Percentiles rank a stretch among this genome's conserved stretches.
phyloP scores from a whole-genome alignment of 1,140 invertebrate species.

The Lordiphosa mommai region DNA sequence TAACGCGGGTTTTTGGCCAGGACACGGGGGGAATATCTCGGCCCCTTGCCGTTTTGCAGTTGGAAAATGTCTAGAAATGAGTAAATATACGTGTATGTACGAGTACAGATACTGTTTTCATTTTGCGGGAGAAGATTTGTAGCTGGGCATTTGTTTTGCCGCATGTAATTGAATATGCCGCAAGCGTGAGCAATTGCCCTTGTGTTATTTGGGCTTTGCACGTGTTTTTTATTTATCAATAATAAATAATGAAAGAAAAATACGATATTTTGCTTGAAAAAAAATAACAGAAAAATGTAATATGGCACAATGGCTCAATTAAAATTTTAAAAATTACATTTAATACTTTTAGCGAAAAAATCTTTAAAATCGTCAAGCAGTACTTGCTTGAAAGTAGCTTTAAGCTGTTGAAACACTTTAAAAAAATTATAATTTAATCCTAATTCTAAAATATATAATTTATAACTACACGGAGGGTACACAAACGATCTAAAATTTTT shows the following conservation, averaged over 20 bases:
- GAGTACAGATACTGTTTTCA: constrained; percentile 8
- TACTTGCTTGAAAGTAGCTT: too few relatives aligned
- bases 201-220: too few relatives aligned
- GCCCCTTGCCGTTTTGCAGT: constrained; percentile 4
- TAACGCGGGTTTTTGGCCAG: constrained; percentile 30
- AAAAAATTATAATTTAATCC: too few relatives aligned
- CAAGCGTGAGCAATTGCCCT: neutral
- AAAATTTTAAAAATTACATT: too few relatives aligned
- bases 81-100: neutral
- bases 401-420: too few relatives aligned
- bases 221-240: constrained; percentile 18
- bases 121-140: constrained; percentile 44
- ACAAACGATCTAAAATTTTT: too few relatives aligned
- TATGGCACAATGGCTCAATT: too few relatives aligned
- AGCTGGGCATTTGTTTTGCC: constrained; percentile 58
- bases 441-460: too few relatives aligned
- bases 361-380: too few relatives aligned
- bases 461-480: too few relatives aligned
- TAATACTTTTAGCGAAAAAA: too few relatives aligned
- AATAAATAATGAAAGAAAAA: constrained; percentile 33
- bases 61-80: neutral
- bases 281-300: neutral
- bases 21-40: constrained; percentile 9
- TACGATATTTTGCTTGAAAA: constrained; percentile 7
- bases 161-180: constrained; percentile 56